Evolutionary conservation across 2,888 invertebrate genomes (phyloP), one percentile per base, ranked within the genome.

Genomic region (Latrodectus hesperus): DNA sequence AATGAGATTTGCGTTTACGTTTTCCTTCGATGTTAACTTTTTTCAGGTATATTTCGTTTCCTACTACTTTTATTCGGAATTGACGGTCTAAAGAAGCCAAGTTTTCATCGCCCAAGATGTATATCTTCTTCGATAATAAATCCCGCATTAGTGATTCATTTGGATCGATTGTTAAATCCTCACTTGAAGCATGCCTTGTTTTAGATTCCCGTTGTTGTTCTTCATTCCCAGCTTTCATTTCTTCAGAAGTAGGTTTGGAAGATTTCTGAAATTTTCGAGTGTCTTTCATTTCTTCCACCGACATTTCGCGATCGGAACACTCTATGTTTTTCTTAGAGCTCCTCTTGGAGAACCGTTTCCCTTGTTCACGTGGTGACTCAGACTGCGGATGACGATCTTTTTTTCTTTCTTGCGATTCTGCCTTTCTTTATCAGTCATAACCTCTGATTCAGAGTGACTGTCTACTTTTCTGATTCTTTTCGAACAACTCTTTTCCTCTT

Each of bases 91-190:
- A 12, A 22, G 75, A 22, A 12, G 49, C 64, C 12, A 76, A 49
- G 52, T 83, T 83, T 52, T 83, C 70, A 70, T 83, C 82, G 8
- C 67, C 83, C n/a, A 83, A 60, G n/a, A 83, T 76, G 52, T 76
- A 60, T 51, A 83, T 55, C 6, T 75, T 83, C 64, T 76, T 76
- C 16, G 76, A 53, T 52, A 55, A 26, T 76, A 83, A 83, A 68
- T 77, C 76, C 38, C n/a, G 60, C 51, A 68, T 52, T 16, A 71
- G 70, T 64, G 65, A 64, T 65, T 81, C 81, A 12, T 52, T 72
- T 64, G 51, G 12, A 14, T 53, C 55, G 64, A 64, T 64, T 71
- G 72, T 80, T 64, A 67, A 22, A 17, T 51, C 10, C 5, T 6
- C 72, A 67, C 22, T 51, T 22, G 38, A 51, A 10, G 4, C 64